These are phyloP conservation scores for Drosophila sulfurigaster DNA, from an alignment of 1,140 invertebrate species.

Conservation along the genomic window DNA sequence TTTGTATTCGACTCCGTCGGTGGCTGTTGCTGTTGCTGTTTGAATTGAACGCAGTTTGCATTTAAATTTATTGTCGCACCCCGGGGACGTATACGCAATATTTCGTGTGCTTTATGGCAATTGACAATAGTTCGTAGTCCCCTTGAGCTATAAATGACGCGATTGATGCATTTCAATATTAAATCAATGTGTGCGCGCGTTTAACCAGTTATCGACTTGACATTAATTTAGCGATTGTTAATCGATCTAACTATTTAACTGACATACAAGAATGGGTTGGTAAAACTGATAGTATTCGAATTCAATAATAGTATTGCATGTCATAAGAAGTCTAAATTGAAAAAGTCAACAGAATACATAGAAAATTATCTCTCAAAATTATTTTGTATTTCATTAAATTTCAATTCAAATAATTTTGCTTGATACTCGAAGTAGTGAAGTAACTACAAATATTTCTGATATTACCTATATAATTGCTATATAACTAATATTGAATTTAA, in stretches of 20 bases:
- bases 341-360: too few relatives aligned
- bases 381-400: too few relatives aligned
- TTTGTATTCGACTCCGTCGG: conserved; percentile 9
- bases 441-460: too few relatives aligned
- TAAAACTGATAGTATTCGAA: too few relatives aligned
- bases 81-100: conserved; percentile 34
- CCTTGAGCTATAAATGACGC: conserved; percentile 9
- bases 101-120: conserved; percentile 14
- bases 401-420: too few relatives aligned
- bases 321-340: too few relatives aligned
- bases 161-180: neutral
- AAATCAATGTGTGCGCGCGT: neutral
- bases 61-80: conserved; percentile 20
- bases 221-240: neutral
- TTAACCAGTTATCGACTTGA: neutral
- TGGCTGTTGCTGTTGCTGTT: neutral
- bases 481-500: too few relatives aligned
- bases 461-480: too few relatives aligned
- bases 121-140: conserved; percentile 24
- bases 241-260: neutral
- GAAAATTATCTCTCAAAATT: too few relatives aligned
- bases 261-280: too few relatives aligned
- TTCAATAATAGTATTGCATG: too few relatives aligned
- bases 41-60: conserved; percentile 20
- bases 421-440: too few relatives aligned